Conservation (phyloP, 64 coral and sea anemone species). For the Actinia tenebrosa region DNA sequence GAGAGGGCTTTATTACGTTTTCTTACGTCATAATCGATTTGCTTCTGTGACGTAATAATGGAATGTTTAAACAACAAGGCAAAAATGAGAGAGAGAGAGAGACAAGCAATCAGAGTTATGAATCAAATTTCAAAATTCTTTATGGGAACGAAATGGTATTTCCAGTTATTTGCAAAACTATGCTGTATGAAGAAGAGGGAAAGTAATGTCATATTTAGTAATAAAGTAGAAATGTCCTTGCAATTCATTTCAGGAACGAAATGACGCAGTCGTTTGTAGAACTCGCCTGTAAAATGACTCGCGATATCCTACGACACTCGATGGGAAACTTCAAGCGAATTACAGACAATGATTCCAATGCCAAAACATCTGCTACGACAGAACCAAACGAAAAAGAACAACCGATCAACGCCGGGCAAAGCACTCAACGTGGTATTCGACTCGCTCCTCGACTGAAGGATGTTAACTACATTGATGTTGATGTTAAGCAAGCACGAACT, state of each 20-base stretch:
- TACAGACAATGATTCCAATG: not conserved
- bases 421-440: not conserved
- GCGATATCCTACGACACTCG: slow-evolving; percentile 80
- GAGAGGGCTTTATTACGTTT: not conserved
- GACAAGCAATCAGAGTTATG: no score
- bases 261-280: slow-evolving; percentile 94
- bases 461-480: slow-evolving; percentile 78
- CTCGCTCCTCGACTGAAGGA: not conserved
- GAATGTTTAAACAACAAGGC: no score
- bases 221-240: not conserved
- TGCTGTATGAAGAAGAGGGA: no score
- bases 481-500: slow-evolving; percentile 20
- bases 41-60: not conserved
- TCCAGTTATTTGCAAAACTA: no score
- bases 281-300: slow-evolving; percentile 91
- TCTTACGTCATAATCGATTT: not conserved
- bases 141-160: no score
- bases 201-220: no score
- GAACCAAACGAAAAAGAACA: not conserved
- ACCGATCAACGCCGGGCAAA: not conserved
- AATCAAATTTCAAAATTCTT: no score
- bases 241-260: slow-evolving; percentile 53
- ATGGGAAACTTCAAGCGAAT: slow-evolving; percentile 25
- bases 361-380: not conserved
- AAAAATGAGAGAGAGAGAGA: no score